These are phyloP conservation scores for Brachyptera putata DNA, from an alignment of 2,888 invertebrate genomes.

Conservation along the genomic window DNA sequence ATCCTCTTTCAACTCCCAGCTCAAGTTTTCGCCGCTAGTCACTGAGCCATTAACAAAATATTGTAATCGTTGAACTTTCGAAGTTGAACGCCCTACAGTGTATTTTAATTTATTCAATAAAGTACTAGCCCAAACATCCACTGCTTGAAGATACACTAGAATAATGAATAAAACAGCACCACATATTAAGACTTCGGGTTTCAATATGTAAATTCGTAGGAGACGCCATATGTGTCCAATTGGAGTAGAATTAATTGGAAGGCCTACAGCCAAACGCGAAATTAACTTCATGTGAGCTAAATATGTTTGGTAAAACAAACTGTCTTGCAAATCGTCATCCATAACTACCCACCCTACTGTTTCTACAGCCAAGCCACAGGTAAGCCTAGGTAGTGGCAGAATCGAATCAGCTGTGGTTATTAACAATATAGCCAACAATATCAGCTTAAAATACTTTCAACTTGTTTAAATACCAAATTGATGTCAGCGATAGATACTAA, in stretches of 20 bases:
- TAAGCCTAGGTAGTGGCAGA: no score
- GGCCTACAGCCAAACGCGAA: conserved; percentile 73
- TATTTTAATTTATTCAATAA: conserved; percentile 66
- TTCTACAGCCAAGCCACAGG: neutral
- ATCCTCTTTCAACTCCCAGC: conserved; percentile 73
- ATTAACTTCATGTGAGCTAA: conserved; percentile 80
- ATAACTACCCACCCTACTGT: conserved; percentile 46
- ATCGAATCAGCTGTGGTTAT: no score
- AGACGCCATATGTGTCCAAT: conserved; percentile 73
- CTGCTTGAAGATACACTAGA: conserved; percentile 75
- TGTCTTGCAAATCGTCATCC: conserved; percentile 91
- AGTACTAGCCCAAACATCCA: conserved; percentile 76
- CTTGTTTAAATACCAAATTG: no score
- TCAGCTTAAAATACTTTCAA: no score
- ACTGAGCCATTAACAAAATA: conserved; percentile 33
- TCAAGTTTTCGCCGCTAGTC: conserved; percentile 45
- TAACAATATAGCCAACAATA: no score
- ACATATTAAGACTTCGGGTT: conserved; percentile 74
- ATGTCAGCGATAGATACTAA: no score
- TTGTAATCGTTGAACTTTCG: conserved; percentile 48
- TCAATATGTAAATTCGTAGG: conserved; percentile 70
- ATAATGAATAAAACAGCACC: conserved; percentile 66
- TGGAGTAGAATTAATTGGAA: conserved; percentile 67
- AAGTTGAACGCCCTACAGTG: conserved; percentile 54
- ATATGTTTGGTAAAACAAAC: conserved; percentile 82